Evolutionary conservation across 2,113 vertebrate genomes (phyloP), one percentile per base, ranked within the genome.

Genomic region (Motacilla alba): DNA sequence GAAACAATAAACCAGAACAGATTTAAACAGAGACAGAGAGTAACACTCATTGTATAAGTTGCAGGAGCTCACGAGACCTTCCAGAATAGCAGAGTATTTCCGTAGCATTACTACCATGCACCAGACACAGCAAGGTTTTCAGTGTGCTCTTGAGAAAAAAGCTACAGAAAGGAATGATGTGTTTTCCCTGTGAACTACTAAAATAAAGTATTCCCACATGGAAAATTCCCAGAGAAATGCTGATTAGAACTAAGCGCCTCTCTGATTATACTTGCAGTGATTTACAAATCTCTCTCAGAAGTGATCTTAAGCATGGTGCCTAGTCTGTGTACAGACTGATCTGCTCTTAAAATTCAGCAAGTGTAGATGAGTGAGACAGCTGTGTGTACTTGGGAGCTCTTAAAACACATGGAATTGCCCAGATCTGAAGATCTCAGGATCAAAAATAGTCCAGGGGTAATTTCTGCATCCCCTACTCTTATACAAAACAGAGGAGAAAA

Each of bases 401-500:
- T 84, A 30, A 55, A 90, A 79, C 43, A 67, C 37, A 73, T 4
- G 18, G 37, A 79, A 87, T 24, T 50, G 13, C 35, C 52, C 2
- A 66, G 58, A 91, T 10, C 37, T 58, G 31, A 69, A 33, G 26
- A 69, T 31, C 11, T 58, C 59, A 24, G 50, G 26, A 64, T 30
- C 31, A 79, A 58, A 63, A 35, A 3, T 0, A 66, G n/a, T 20
- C 4, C 1, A 2, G 7, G 37, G 8, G 4, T 20, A 33, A 47
- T 43, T 69, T 70, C 53, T 41, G 43, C 7, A 15, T 53, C 31
- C 68, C 17, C 55, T 64, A 31, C 30, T 77, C 49, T 66, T 50
- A 56, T 0, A 52, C 12, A 91, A 30, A 83, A 67, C 21, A 81
- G 44, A 70, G 62, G 8, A 74, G 60, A 72, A 76, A 66, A 69